phyloP scores from a whole-genome alignment of 2,888 invertebrate genomes.

The Ennomos quercinarius region DNA sequence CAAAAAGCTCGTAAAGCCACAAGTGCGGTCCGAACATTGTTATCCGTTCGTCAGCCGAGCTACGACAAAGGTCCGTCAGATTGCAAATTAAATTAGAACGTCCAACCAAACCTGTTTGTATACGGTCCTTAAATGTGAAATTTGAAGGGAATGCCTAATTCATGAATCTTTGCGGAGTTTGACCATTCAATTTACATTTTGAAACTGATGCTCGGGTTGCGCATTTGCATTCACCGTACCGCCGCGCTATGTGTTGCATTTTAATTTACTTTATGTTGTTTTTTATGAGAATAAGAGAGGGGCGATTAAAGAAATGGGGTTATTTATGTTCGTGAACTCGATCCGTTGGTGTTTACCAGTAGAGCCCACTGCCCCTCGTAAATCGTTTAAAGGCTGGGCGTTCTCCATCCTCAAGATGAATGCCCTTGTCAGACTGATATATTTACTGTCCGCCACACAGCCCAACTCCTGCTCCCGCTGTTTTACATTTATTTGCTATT shows the following conservation, averaged over 20 bases:
- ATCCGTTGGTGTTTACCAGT: conserved; percentile 66
- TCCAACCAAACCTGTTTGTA: conserved; percentile 66
- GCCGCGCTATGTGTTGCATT: conserved; percentile 62
- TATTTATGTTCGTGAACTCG: conserved; percentile 62
- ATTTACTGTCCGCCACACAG: conserved; percentile 77
- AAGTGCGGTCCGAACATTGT: conserved; percentile 57
- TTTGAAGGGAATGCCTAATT: conserved; percentile 77
- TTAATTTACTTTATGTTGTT: conserved; percentile 57
- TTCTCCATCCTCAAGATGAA: conserved; percentile 80
- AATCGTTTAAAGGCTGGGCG: conserved; percentile 83
- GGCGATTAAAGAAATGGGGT: conserved; percentile 56
- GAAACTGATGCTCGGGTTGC: conserved; percentile 65
- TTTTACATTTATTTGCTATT: conserved; percentile 68
- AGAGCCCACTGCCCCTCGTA: conserved; percentile 74
- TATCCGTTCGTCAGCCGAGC: conserved; percentile 65
- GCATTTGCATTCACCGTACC: conserved; percentile 70
- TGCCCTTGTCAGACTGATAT: conserved; percentile 79
- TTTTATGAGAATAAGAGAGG: conserved; percentile 40
- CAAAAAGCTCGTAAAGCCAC: conserved; percentile 61
- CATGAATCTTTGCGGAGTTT: conserved; percentile 76
- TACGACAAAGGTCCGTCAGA: conserved; percentile 68
- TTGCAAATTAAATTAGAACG: conserved; percentile 76
- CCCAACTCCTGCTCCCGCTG: conserved; percentile 56
- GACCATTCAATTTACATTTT: conserved; percentile 81
- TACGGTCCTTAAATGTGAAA: conserved; percentile 72